Percentiles rank a stretch among this genome's conserved stretches.
Conservation (phyloP, 1,140 invertebrate genomes). For the Metopolophium dirhodum region DNA sequence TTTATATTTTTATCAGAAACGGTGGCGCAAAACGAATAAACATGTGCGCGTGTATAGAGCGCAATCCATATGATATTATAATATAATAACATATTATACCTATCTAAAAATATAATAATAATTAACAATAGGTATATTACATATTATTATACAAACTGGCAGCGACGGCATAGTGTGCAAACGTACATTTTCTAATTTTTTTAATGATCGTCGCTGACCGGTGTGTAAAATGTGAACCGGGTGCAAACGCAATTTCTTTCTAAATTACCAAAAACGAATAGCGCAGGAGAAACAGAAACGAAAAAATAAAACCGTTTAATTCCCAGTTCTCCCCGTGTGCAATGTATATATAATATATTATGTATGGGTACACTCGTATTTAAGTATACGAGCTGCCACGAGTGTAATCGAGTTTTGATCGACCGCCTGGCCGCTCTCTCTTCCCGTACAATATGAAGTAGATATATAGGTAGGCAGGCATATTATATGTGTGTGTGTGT, state of each 20-base stretch:
- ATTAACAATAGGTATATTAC: no score
- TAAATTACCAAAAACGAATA: not conserved
- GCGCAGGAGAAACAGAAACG: not conserved
- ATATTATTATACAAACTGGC: not conserved
- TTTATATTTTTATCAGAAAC: no score
- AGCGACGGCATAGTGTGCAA: no score
- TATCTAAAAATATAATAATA: not conserved
- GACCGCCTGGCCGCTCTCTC: not conserved
- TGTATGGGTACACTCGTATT: not conserved
- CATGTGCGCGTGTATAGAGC: no score
- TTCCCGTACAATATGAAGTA: not conserved
- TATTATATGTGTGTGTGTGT: not conserved
- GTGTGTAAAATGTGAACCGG: not conserved
- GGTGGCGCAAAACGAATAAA: no score
- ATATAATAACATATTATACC: no score
- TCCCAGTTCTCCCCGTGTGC: not conserved
- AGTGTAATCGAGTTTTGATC: constrained; percentile 18
- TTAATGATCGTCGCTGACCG: not conserved
- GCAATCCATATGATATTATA: no score
- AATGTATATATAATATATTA: not conserved
- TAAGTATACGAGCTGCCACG: not conserved
- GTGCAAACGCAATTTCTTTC: not conserved
- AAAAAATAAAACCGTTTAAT: constrained; percentile 5
- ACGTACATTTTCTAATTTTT: not conserved
- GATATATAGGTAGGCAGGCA: not conserved